Percentiles rank a stretch among this genome's conserved stretches.
Conservation (phyloP, 1,140 invertebrate genomes). For the Venturia canescens region DNA sequence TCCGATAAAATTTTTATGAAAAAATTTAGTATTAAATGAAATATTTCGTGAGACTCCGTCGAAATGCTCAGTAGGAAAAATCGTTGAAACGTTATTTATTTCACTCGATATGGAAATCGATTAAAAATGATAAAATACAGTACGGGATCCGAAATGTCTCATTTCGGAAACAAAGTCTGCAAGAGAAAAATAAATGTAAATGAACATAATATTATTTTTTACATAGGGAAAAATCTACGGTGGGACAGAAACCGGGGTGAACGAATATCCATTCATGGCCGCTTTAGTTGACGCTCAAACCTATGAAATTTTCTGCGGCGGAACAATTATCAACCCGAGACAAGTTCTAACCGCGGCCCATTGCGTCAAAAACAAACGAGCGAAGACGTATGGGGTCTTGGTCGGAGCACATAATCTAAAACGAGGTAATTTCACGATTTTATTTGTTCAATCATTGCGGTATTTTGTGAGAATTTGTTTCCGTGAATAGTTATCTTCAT, state of each 20-base stretch:
- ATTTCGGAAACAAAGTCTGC: slow-evolving; percentile 74
- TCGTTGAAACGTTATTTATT: too few relatives aligned
- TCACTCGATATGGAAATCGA: too few relatives aligned
- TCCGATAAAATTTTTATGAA: too few relatives aligned
- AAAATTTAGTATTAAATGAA: slow-evolving; percentile 11
- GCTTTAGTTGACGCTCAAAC: slow-evolving; percentile 75
- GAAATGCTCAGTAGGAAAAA: too few relatives aligned
- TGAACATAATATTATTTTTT: slow-evolving; percentile 78
- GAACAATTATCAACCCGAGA: slow-evolving; percentile 79
- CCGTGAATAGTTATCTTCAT: too few relatives aligned
- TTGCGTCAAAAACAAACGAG: slow-evolving; percentile 72
- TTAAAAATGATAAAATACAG: too few relatives aligned
- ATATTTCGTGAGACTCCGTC: neutral
- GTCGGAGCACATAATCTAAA: slow-evolving; percentile 79
- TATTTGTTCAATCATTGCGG: too few relatives aligned
- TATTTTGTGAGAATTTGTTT: too few relatives aligned
- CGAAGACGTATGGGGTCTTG: slow-evolving; percentile 70
- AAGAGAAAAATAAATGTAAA: slow-evolving; percentile 69
- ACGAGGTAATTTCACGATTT: slow-evolving; percentile 51
- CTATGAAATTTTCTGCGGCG: slow-evolving; percentile 79
- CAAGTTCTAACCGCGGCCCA: slow-evolving; percentile 85
- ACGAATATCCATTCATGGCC: slow-evolving; percentile 83
- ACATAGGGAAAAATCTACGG: slow-evolving; percentile 79
- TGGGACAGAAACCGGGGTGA: neutral
- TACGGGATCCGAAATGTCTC: too few relatives aligned